Evolutionary conservation across 2,797 vertebrate genomes (phyloP), one percentile per base, ranked within the genome.

Genomic region (Coilia nasus): DNA sequence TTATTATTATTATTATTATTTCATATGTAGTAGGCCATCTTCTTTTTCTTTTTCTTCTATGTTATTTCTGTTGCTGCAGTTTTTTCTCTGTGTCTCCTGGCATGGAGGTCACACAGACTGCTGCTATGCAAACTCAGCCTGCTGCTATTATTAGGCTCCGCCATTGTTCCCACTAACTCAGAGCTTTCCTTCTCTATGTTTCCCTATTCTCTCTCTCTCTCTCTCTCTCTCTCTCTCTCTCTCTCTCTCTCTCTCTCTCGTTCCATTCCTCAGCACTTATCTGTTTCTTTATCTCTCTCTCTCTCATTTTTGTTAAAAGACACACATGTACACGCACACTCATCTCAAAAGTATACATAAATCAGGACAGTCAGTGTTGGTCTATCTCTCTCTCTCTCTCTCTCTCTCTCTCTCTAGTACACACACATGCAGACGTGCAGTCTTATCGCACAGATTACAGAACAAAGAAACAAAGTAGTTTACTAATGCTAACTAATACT

Each of bases 341-440:
- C 57, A n/a, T 60, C 21, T 44, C 56, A n/a, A n/a, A n/a, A n/a
- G n/a, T n/a, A n/a, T n/a, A n/a, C n/a, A n/a, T n/a, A n/a, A n/a
- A n/a, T n/a, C n/a, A n/a, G n/a, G n/a, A n/a, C n/a, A n/a, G n/a
- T n/a, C n/a, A n/a, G n/a, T n/a, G n/a, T n/a, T n/a, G n/a, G n/a
- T n/a, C n/a, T n/a, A n/a, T 19, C 28, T 82, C 56, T 82, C 10
- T 82, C 23, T 57, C 81, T 82, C 23, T 28, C n/a, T 82, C 81
- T 82, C 23, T 56, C 62, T 64, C 35, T 41, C 35, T 41, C 35
- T 41, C 21, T 57, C 56, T 41, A 25, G 21, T 15, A 44, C 19
- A 50, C 21, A n/a, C 83, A 23, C 31, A 46, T 11, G 41, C 35
- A 23, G 35, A 83, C 86, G 80, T 87, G 90, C 85, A 90, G 80